A percentile compares a stretch with the other conserved stretches of the same genome.
Conservation (phyloP, 2,113 vertebrate species). For the Ursus arctos region DNA sequence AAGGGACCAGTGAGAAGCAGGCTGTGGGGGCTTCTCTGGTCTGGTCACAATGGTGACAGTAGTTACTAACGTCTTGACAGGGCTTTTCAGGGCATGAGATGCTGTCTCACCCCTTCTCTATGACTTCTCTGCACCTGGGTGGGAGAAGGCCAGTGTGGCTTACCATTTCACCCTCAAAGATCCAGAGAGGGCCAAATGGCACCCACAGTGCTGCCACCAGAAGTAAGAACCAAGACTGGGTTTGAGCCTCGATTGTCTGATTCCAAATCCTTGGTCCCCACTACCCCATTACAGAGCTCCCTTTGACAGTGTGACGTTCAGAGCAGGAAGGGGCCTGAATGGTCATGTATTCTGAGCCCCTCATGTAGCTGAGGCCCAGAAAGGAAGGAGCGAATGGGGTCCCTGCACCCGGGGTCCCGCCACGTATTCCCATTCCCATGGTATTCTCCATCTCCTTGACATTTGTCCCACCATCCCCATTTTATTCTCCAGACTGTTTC, state of each 20-base stretch:
- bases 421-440: rapidly evolving
- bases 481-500: not conserved
- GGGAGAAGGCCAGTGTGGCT: rapidly evolving
- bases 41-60: rapidly evolving
- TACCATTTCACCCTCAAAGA: not conserved
- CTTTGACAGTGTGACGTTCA: not conserved
- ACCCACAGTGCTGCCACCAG: rapidly evolving
- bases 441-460: not conserved
- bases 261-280: not conserved
- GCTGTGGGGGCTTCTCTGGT: not conserved
- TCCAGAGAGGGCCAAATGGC: not conserved
- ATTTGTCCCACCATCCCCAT: not conserved
- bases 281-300: rapidly evolving
- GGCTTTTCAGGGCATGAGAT: rapidly evolving
- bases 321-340: rapidly evolving
- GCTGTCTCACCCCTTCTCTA: rapidly evolving
- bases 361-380: not conserved
- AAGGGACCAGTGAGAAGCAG: not conserved
- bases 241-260: not conserved
- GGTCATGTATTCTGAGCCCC: not conserved
- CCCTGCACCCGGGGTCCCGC: rapidly evolving
- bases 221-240: not conserved
- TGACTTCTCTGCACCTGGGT: not conserved
- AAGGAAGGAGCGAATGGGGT: not conserved
- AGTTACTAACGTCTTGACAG: too few relatives aligned